Conservation (phyloP, 2,888 invertebrate genomes). For the Yponomeuta sedellus region DNA sequence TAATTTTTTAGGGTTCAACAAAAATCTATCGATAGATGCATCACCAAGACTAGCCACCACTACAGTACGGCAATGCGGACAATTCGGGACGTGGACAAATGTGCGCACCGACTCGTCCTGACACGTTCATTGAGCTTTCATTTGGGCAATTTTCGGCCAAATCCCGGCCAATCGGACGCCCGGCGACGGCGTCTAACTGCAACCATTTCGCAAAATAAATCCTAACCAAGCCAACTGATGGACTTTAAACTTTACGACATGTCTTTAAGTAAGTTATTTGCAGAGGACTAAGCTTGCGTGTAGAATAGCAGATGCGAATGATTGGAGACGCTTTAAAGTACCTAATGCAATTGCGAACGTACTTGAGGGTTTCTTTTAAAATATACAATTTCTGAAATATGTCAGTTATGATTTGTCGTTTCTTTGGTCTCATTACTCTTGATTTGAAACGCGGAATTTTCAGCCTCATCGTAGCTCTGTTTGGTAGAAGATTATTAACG, state of each 20-base stretch:
- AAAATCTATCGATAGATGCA: background rate
- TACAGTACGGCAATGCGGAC: constrained; percentile 69
- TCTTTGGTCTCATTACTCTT: no score
- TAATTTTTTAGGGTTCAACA: background rate
- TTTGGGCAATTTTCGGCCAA: constrained; percentile 73
- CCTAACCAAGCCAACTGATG: constrained; percentile 32
- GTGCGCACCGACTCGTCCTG: constrained; percentile 64
- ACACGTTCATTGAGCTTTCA: constrained; percentile 75
- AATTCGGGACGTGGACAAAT: constrained; percentile 71
- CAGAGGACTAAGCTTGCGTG: constrained; percentile 9
- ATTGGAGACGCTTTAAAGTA: no score
- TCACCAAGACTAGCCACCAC: constrained; percentile 31
- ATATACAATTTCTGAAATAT: no score
- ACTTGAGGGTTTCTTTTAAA: no score
- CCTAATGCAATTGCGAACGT: no score
- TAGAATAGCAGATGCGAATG: no score
- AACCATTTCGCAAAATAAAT: constrained; percentile 51
- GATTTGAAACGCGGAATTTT: no score
- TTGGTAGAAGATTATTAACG: no score
- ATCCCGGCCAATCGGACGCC: constrained; percentile 62
- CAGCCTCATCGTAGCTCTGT: no score
- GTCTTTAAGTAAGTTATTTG: background rate
- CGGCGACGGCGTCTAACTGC: constrained; percentile 39
- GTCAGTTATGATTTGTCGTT: no score
- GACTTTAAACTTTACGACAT: constrained; percentile 21